Evolutionary conservation across 2,888 invertebrate genomes (phyloP).

Genomic region (Calameuta idolon): DNA sequence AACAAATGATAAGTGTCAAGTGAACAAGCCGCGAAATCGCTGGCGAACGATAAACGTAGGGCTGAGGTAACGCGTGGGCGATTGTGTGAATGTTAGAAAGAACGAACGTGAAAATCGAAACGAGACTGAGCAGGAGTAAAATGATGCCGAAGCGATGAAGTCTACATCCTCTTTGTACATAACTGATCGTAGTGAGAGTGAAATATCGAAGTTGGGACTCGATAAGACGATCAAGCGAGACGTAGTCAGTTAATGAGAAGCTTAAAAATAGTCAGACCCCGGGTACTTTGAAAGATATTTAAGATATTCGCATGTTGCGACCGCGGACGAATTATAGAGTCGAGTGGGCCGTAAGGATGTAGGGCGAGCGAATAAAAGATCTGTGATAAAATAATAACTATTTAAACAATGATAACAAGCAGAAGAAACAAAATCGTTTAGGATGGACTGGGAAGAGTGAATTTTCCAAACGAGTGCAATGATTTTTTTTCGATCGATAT

Average conservation of each 20-base stretch:
- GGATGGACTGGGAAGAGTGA: conserved; percentile 14
- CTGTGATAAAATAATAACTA: conserved; percentile 64
- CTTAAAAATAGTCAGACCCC: background rate
- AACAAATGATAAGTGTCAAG: conserved; percentile 21
- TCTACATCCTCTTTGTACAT: background rate
- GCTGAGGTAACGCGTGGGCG: conserved; percentile 39
- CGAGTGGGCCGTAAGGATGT: conserved; percentile 26
- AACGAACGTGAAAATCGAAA: background rate
- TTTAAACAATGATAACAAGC: conserved; percentile 43
- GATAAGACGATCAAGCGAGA: background rate
- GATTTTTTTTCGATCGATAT: background rate
- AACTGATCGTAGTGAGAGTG: background rate
- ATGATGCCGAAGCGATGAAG: background rate
- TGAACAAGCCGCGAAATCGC: conserved; percentile 30
- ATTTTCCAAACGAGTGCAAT: conserved; percentile 9
- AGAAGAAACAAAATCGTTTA: conserved; percentile 29
- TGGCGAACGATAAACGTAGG: conserved; percentile 22
- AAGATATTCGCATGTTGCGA: background rate
- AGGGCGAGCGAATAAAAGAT: conserved; percentile 67
- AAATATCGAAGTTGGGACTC: background rate
- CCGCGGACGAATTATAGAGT: conserved; percentile 11
- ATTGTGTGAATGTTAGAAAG: background rate
- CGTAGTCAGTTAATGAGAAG: background rate
- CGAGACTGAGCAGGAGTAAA: conserved; percentile 15
- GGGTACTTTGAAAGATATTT: background rate